Evolutionary conservation across 2,888 invertebrate genomes (phyloP).

Genomic region (Torymus auratus): DNA sequence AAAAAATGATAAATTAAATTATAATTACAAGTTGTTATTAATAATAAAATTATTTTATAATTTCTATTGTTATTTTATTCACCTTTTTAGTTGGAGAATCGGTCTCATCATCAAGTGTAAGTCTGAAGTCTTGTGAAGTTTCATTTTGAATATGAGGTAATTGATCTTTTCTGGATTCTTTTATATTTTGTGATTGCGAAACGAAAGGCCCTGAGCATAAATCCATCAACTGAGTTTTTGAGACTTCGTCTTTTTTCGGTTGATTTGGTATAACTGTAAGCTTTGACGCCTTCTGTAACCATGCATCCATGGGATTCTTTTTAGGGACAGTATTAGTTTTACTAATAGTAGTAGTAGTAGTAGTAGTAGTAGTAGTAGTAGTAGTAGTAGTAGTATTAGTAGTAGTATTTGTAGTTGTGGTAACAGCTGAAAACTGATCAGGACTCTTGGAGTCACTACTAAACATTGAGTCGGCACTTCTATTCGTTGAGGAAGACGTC

Average conservation of each 20-base stretch:
- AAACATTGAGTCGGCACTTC: slow-evolving; percentile 51
- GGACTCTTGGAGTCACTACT: slow-evolving; percentile 48
- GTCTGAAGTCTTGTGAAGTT: slow-evolving; percentile 63
- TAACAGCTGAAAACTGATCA: too few species aligned
- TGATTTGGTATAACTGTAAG: not conserved
- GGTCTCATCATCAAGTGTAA: slow-evolving; percentile 66
- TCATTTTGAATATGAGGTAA: slow-evolving; percentile 76
- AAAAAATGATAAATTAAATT: too few species aligned
- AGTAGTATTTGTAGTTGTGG: not conserved
- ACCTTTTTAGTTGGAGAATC: slow-evolving; percentile 64
- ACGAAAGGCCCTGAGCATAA: slow-evolving; percentile 80
- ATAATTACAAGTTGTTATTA: too few species aligned
- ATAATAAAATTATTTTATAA: too few species aligned
- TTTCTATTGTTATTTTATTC: not conserved
- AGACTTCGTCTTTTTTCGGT: slow-evolving; percentile 49
- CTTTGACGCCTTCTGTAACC: slow-evolving; percentile 31
- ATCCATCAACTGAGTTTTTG: slow-evolving; percentile 72
- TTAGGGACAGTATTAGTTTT: not conserved
- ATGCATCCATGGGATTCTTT: slow-evolving; percentile 47
- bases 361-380: not conserved
- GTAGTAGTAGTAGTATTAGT: not conserved
- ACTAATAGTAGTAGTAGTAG: not conserved
- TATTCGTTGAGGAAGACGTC: slow-evolving; percentile 21
- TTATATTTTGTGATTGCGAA: slow-evolving; percentile 63
- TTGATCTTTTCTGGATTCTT: slow-evolving; percentile 56